Evolutionary conservation across 2,113 vertebrate species (phyloP).

Genomic region (Callopanchax toddi): DNA sequence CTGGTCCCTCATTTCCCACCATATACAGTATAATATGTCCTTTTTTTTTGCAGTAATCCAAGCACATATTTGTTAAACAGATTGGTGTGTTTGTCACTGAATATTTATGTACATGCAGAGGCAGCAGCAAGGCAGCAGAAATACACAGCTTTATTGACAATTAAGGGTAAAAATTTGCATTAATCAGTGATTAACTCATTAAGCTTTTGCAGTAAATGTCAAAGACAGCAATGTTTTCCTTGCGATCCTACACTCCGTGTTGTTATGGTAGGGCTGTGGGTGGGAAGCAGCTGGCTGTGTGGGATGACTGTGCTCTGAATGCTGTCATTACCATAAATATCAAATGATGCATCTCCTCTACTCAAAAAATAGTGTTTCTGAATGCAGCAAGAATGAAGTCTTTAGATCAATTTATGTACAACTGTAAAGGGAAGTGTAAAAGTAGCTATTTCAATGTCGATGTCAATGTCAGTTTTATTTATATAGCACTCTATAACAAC

Average conservation of each 20-base stretch:
- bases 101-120: neutral
- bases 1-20: neutral
- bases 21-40: neutral
- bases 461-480: too few species aligned
- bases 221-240: slow-evolving; percentile 20
- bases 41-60: neutral
- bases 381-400: neutral
- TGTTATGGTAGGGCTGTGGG: slow-evolving; percentile 37
- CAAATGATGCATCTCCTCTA: slow-evolving; percentile 34
- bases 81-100: neutral
- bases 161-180: neutral
- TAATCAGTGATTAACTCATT: slow-evolving; percentile 14
- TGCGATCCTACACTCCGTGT: slow-evolving; percentile 21
- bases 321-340: slow-evolving; percentile 59
- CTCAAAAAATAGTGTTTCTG: slow-evolving; percentile 1
- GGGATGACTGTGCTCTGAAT: slow-evolving; percentile 33
- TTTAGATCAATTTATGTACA: slow-evolving; percentile 1
- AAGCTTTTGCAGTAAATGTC: neutral
- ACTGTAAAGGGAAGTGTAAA: too few species aligned
- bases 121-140: neutral
- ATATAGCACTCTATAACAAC: too few species aligned
- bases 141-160: slow-evolving; percentile 3
- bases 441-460: too few species aligned
- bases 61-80: neutral
- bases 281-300: slow-evolving; percentile 50